Evolutionary conservation across 2,113 vertebrate genomes (phyloP).

Genomic region (Cranoglanis bouderius): DNA sequence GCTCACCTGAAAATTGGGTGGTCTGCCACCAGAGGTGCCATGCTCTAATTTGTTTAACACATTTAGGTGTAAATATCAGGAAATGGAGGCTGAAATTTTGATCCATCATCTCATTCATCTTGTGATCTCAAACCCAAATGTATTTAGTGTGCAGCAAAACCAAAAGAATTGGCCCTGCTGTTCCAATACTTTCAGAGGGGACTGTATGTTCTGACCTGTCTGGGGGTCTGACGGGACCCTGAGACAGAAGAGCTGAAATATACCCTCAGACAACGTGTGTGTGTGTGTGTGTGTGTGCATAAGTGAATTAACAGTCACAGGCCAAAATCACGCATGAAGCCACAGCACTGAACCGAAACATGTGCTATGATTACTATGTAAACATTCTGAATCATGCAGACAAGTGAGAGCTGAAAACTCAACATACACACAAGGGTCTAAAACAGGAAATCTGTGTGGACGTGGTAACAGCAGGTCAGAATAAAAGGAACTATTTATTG

Average conservation of each 20-base stretch:
- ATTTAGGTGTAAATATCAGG: neutral
- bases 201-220: conserved; percentile 56
- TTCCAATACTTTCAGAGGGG: neutral
- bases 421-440: neutral
- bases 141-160: neutral
- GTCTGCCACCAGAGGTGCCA: neutral
- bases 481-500: neutral
- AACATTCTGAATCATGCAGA: conserved; percentile 1
- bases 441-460: conserved; percentile 9
- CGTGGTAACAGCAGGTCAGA: neutral
- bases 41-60: neutral
- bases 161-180: neutral
- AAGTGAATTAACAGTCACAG: conserved; percentile 21
- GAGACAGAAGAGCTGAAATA: conserved; percentile 61
- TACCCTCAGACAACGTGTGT: conserved; percentile 46
- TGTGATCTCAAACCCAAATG: neutral
- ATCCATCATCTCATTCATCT: neutral
- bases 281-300: neutral
- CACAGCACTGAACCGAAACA: neutral
- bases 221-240: conserved; percentile 42
- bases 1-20: neutral
- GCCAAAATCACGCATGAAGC: neutral
- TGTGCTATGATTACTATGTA: neutral
- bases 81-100: neutral
- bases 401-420: neutral